Evolutionary conservation across 1,140 invertebrate genomes (phyloP).

Genomic region (Magallana angulata): DNA sequence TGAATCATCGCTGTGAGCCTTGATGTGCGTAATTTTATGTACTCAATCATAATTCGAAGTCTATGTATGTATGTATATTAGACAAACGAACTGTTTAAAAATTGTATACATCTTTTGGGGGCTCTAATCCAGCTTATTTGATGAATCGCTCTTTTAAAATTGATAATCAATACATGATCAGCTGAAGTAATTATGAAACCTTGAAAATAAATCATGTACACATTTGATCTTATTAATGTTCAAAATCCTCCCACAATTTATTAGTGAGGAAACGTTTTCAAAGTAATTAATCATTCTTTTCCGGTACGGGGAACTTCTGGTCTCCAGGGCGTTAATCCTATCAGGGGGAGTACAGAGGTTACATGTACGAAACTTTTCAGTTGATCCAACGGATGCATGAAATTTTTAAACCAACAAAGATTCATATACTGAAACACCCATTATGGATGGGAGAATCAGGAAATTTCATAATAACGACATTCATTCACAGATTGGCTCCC

Average conservation of each 20-base stretch:
- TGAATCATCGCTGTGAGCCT: neutral
- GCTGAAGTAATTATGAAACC: neutral
- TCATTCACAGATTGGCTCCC: no score
- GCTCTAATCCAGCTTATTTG: neutral
- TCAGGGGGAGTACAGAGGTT: no score
- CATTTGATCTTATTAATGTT: neutral
- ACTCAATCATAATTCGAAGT: neutral
- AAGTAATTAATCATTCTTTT: neutral
- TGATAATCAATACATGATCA: neutral
- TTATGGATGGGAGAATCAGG: no score
- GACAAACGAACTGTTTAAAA: no score
- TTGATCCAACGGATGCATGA: no score
- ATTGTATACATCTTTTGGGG: no score
- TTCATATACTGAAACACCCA: no score
- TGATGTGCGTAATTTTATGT: neutral
- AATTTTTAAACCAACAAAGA: no score
- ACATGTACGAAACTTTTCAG: no score
- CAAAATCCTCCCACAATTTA: constrained; percentile 2
- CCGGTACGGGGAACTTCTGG: neutral
- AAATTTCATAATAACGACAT: no score
- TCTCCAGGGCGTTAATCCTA: no score
- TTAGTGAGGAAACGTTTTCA: neutral
- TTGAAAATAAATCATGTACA: neutral
- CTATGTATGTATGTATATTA: neutral
- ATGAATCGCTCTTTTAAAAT: neutral